Conservation (phyloP, 1,140 invertebrate genomes). For the Trypoxylus dichotomus region DNA sequence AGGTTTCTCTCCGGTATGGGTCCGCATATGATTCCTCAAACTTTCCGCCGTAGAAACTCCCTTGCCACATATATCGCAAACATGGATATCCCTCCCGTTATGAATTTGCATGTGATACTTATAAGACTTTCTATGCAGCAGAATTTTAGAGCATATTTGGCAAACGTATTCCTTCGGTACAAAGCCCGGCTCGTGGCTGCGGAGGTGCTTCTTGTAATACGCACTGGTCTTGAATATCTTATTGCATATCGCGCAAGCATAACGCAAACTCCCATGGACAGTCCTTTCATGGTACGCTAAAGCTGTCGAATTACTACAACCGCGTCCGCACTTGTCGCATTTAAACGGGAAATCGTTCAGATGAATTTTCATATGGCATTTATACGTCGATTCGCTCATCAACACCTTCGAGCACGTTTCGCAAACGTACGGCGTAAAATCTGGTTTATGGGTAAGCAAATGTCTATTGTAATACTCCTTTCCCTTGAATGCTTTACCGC, state of each 20-base stretch:
- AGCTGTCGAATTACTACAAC: constrained; percentile 45
- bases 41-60: constrained; percentile 29
- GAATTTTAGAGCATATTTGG: constrained; percentile 31
- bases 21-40: constrained; percentile 61
- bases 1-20: constrained; percentile 58
- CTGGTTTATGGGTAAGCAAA: too few relatives aligned
- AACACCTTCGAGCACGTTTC: too few relatives aligned
- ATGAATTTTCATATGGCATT: not conserved
- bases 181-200: constrained; percentile 40
- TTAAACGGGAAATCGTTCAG: constrained; percentile 48
- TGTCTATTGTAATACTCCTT: too few relatives aligned
- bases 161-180: constrained; percentile 1
- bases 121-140: constrained; percentile 12
- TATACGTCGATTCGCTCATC: too few relatives aligned
- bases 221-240: constrained; percentile 56
- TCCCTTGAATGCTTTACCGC: too few relatives aligned
- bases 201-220: constrained; percentile 50
- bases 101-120: constrained; percentile 47
- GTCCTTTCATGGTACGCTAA: constrained; percentile 53
- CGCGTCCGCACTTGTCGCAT: constrained; percentile 52
- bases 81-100: constrained; percentile 34
- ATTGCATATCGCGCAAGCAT: constrained; percentile 56
- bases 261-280: constrained; percentile 36
- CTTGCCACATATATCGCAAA: constrained; percentile 40
- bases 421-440: too few relatives aligned